Percentiles rank a stretch among this genome's conserved stretches.
phyloP scores from a whole-genome alignment of 2,797 vertebrate species.

The Phyllotis vaccarum region DNA sequence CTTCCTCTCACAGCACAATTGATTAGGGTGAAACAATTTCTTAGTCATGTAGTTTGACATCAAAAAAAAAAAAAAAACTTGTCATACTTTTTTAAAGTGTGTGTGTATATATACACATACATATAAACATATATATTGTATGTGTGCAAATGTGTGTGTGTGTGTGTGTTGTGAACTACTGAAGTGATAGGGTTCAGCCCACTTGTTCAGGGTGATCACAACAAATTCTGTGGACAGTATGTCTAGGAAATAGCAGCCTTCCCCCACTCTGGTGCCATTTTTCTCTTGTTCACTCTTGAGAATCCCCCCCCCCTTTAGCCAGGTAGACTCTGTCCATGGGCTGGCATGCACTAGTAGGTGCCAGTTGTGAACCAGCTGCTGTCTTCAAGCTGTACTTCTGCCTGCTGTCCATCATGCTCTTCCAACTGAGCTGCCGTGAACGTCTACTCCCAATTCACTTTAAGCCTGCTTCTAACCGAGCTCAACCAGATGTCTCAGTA shows the following conservation, averaged over 20 bases:
- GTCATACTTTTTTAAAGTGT: neutral
- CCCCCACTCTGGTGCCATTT: accelerated
- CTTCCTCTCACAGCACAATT: neutral
- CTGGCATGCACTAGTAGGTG: neutral
- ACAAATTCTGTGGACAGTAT: too few species aligned
- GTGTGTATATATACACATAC: too few species aligned
- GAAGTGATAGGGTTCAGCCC: neutral
- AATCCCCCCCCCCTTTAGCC: too few species aligned
- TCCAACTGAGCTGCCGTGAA: neutral
- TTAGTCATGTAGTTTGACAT: neutral
- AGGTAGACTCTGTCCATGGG: neutral
- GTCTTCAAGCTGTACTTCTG: neutral
- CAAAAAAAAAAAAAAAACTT: neutral
- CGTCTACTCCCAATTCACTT: neutral
- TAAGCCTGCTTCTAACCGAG: neutral
- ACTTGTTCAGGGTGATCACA: neutral
- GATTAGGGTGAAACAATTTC: neutral
- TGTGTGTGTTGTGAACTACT: neutral
- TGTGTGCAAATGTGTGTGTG: neutral
- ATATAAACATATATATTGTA: too few species aligned
- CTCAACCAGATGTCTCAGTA: neutral
- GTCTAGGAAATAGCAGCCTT: neutral
- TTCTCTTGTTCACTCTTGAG: neutral
- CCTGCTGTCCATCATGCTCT: neutral
- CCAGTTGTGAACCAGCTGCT: neutral